phyloP scores from a whole-genome alignment of 2,888 invertebrate genomes.

The Actias luna region DNA sequence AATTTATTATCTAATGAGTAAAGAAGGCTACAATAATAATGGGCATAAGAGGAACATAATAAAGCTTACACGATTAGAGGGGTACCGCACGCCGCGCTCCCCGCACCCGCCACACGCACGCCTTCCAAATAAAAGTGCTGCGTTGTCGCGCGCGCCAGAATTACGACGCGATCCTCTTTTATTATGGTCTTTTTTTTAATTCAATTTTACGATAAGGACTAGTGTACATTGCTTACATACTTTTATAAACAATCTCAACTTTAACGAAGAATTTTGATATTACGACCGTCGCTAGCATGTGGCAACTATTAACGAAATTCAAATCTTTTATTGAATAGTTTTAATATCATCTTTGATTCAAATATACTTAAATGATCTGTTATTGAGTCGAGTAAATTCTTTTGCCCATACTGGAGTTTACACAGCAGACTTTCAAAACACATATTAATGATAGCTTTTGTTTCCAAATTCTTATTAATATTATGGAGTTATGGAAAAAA shows the following conservation, averaged over 20 bases:
- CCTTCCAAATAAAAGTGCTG: conserved; percentile 75
- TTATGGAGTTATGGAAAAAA: neutral
- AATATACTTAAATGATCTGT: neutral
- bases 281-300: neutral
- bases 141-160: conserved; percentile 78
- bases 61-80: conserved; percentile 69
- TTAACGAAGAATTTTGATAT: neutral
- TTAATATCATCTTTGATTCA: neutral
- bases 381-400: neutral
- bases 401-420: neutral
- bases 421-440: neutral
- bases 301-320: neutral
- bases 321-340: neutral
- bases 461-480: neutral
- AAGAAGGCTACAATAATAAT: neutral
- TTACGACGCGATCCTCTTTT: conserved; percentile 77
- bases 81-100: conserved; percentile 30
- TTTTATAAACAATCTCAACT: conserved; percentile 5
- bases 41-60: conserved; percentile 44
- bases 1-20: neutral
- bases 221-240: conserved; percentile 26
- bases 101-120: conserved; percentile 65
- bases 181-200: conserved; percentile 78
- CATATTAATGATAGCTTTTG: neutral
- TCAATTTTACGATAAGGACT: conserved; percentile 77